phyloP scores from a whole-genome alignment of 2,888 invertebrate genomes.

The Erynnis tages region DNA sequence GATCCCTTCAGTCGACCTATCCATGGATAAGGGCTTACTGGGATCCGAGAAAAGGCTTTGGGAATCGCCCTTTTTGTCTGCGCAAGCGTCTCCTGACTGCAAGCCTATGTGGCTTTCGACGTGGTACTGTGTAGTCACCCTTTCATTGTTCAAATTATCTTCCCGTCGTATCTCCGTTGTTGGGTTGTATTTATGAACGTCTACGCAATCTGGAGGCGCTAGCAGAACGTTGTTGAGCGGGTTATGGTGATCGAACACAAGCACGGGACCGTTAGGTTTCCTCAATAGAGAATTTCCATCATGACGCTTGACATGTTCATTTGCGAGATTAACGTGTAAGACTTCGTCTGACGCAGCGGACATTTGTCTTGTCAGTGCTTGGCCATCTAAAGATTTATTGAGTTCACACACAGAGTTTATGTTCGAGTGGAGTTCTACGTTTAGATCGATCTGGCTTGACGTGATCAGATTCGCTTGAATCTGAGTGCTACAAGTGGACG shows the following conservation, averaged over 20 bases:
- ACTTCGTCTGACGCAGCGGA: slow-evolving; percentile 1
- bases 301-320: neutral
- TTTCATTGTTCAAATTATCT: slow-evolving; percentile 10
- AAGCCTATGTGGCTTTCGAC: slow-evolving; percentile 28
- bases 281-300: slow-evolving; percentile 4
- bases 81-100: slow-evolving; percentile 35
- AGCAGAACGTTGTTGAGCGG: slow-evolving; percentile 62
- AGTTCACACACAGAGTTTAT: slow-evolving; percentile 37
- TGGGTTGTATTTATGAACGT: slow-evolving; percentile 55
- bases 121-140: slow-evolving; percentile 28
- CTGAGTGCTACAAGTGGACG: slow-evolving; percentile 52
- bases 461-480: slow-evolving; percentile 58
- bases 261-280: slow-evolving; percentile 32
- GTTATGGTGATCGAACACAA: slow-evolving; percentile 61
- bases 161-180: slow-evolving; percentile 25
- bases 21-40: slow-evolving; percentile 40
- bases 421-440: slow-evolving; percentile 39
- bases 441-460: slow-evolving; percentile 65
- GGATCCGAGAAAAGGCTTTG: slow-evolving; percentile 34
- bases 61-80: slow-evolving; percentile 29
- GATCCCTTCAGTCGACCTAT: slow-evolving; percentile 41
- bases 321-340: slow-evolving; percentile 20
- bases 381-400: slow-evolving; percentile 22
- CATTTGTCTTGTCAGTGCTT: slow-evolving; percentile 13
- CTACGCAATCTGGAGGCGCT: slow-evolving; percentile 33